These are phyloP conservation scores for Calonectris borealis DNA, from an alignment of 2,113 vertebrate genomes.

Conservation along the genomic window DNA sequence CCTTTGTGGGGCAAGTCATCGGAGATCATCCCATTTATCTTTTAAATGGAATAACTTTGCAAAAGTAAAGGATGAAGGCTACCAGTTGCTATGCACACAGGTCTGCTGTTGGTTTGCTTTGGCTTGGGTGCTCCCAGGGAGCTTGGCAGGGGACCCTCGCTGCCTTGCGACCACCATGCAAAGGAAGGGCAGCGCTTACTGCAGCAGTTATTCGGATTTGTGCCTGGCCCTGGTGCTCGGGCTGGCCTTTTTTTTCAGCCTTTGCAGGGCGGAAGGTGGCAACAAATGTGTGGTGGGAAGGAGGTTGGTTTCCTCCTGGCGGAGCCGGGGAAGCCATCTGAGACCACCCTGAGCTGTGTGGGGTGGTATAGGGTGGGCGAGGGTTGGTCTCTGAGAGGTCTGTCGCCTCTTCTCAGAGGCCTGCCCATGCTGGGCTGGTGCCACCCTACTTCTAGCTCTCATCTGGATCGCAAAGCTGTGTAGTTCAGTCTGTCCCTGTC, in stretches of 20 bases:
- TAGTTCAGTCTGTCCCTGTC: background rate
- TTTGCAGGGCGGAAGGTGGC: background rate
- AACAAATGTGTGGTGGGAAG: background rate
- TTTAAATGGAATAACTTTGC: background rate
- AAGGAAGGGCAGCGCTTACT: background rate
- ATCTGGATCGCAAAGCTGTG: background rate
- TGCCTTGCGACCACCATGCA: rapidly evolving
- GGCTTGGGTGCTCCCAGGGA: background rate
- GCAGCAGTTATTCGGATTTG: background rate
- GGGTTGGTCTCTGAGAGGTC: background rate
- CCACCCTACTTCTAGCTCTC: background rate
- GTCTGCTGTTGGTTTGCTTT: background rate
- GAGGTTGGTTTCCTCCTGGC: background rate
- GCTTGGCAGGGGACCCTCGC: background rate
- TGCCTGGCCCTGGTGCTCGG: background rate
- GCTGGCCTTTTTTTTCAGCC: background rate
- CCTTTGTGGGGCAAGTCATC: background rate
- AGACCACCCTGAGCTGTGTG: background rate
- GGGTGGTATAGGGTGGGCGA: rapidly evolving
- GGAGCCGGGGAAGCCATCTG: background rate
- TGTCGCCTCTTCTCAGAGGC: background rate
- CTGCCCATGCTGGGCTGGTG: background rate
- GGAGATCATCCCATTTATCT: background rate
- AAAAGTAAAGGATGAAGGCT: background rate
- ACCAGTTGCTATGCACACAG: background rate